A percentile compares a stretch with the other conserved stretches of the same genome.
Evolutionary conservation across 2,113 vertebrate species (phyloP).

Genomic region (Chrysemys picta): DNA sequence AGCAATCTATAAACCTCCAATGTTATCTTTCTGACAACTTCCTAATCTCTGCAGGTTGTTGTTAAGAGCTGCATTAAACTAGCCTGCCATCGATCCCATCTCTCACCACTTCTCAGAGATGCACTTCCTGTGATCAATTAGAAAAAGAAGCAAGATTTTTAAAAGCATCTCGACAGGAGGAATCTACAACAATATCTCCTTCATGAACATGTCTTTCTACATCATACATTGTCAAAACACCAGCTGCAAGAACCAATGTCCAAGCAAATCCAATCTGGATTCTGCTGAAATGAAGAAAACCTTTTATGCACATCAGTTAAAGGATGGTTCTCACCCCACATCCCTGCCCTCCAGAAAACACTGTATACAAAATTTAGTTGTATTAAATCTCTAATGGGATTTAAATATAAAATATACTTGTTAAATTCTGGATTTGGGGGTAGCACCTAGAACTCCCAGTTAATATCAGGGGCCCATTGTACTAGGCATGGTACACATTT

Average conservation of each 20-base stretch:
- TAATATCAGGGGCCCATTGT: fast-evolving
- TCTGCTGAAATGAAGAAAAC: neutral
- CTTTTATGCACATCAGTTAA: neutral
- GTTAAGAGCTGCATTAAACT: slow-evolving; percentile 54
- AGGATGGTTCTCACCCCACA: neutral
- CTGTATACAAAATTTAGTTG: neutral
- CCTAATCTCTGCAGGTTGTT: slow-evolving; percentile 52
- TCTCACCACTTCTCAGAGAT: slow-evolving; percentile 20
- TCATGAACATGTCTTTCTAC: slow-evolving; percentile 1
- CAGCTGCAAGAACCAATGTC: neutral
- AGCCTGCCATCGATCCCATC: slow-evolving; percentile 45
- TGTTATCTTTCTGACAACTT: slow-evolving; percentile 59
- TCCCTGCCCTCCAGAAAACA: neutral
- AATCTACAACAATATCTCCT: slow-evolving; percentile 26
- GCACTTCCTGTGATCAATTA: slow-evolving; percentile 58
- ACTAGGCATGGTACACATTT: too few species aligned
- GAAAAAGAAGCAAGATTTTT: slow-evolving; percentile 39
- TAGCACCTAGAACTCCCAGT: neutral
- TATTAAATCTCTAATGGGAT: neutral
- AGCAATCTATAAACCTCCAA: slow-evolving; percentile 38
- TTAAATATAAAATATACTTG: neutral
- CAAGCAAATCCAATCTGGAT: neutral
- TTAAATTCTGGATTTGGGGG: neutral
- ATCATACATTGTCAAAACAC: neutral
- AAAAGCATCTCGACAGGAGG: slow-evolving; percentile 43